Evolutionary conservation across 2,797 vertebrate species (phyloP), one percentile per base, ranked within the genome.

Genomic region (Acanthurus tractus): DNA sequence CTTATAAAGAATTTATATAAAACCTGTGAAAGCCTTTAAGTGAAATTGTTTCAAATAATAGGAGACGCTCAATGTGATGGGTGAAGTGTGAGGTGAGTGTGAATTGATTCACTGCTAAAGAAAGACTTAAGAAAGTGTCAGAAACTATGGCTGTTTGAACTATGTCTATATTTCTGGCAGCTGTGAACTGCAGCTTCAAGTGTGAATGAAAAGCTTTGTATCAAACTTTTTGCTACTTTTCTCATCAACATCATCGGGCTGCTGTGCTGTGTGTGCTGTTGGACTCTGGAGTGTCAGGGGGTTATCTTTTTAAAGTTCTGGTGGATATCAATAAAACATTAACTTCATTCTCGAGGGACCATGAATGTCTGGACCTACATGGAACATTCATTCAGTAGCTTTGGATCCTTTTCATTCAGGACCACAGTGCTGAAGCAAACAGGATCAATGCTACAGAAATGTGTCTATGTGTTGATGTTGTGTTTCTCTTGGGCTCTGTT

Each of bases 41-140:
- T 85, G 69, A 7, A 34, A 34, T 34, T 34, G 29, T 34, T 34
- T 34, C 29, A 85, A 83, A 73, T 76, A 76, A 83, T 68, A 71
- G 83, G 14, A 59, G 76, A 63, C 6, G 59, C 85, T 82, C 85
- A 76, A 78, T 25, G 2, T 76, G 88, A 89, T 79, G 67, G 64
- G 22, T 48, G 71, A 81, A 74, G 63, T 83, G 89, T 89, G 88
- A 88, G 84, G 65, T 81, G 81, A 85, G 67, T 83, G 70, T 69
- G 81, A 91, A 87, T 70, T 87, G 73, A 84, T 90, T 34, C 29
- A 34, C 5, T 34, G 29, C 6, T 34, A 6, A 34, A 34, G 29
- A 34, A 34, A 34, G 7, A 65, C 46, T 25, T 40, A 68, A 42
- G 74, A 85, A 81, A 62, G 84, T 83, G 79, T 78, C 82, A 83